Evolutionary conservation across 1,140 invertebrate genomes (phyloP), one percentile per base, ranked within the genome.

Genomic region (Pteromalus puparum): DNA sequence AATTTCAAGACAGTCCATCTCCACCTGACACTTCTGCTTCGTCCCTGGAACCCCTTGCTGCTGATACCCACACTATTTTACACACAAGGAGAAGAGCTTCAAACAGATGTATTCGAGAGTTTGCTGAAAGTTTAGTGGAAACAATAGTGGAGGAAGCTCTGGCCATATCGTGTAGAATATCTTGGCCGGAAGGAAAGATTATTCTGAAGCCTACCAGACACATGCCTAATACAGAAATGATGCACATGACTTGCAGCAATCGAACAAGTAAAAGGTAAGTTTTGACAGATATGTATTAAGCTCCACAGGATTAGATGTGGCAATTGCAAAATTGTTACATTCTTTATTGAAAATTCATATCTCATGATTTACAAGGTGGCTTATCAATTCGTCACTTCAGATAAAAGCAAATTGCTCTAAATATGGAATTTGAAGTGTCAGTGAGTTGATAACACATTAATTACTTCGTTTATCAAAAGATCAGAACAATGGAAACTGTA

Each of bases 1-100:
- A 97, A 88, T 97, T 97, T 92, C 96, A 97, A 92, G 96, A 96
- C 89, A 94, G 91, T 83, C 93, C 93, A 21, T 93, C 93, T 24
- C 91, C 92, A 7, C 90, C 92, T 3, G 90, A 92, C 42, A 92
- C 92, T 5, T 83, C 81, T 61, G 89, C 91, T 24, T 90, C 90
- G 10, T 91, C 90, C 21, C 87, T 91, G 42, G 90, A 89, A 28
- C 91, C 90, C 18, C 88, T 92, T 80, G 83, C 87, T 87, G 82
- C 88, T 6, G 72, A 80, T 75, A 80, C 46, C 7, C 74, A 82
- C 30, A 83, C 77, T n/a, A 74, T 80, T 74, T 78, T 83, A 30
- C 67, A 80, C n/a, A n/a, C 76, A 65, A 42, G 48, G 72, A 67
- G 84, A 74, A 90, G 89, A 89, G 82, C 26, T 65, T 67, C 26